Percentiles rank a stretch among this genome's conserved stretches.
phyloP scores from a whole-genome alignment of 2,797 vertebrate species.

The Rhinophrynus dorsalis region DNA sequence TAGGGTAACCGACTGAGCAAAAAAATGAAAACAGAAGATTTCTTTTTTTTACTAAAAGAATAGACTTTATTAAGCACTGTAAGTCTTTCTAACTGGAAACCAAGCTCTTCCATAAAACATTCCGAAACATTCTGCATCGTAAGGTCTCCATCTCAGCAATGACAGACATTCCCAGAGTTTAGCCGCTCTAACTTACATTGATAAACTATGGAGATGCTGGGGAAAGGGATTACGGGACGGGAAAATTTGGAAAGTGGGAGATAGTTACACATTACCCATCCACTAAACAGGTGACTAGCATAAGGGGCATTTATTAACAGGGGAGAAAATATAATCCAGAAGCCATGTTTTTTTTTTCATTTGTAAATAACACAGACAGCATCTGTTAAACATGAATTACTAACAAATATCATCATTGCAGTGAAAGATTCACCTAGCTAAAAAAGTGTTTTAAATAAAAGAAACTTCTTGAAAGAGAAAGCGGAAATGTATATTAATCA shows the following conservation, averaged over 20 bases:
- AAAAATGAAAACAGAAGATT: too few relatives aligned
- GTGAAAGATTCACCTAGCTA: constrained; percentile 58
- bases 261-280: constrained; percentile 64
- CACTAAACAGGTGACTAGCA: constrained; percentile 65
- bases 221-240: constrained; percentile 55
- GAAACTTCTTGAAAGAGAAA: constrained; percentile 54
- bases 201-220: constrained; percentile 66
- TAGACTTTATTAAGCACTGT: constrained; percentile 97
- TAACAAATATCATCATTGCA: constrained; percentile 77
- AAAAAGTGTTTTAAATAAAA: constrained; percentile 45
- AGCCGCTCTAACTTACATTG: constrained; percentile 74
- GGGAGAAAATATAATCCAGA: constrained; percentile 55
- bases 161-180: constrained; percentile 74
- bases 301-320: constrained; percentile 58
- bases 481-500: constrained; percentile 51
- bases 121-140: constrained; percentile 64
- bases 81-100: constrained; percentile 91
- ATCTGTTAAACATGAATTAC: constrained; percentile 72
- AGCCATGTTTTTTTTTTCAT: constrained; percentile 44
- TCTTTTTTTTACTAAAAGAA: constrained; percentile 93
- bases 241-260: constrained; percentile 56
- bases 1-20: too few relatives aligned
- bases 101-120: constrained; percentile 82
- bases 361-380: constrained; percentile 57
- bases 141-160: constrained; percentile 73